Evolutionary conservation across 2,797 vertebrate species (phyloP), one percentile per base, ranked within the genome.

Genomic region (Cuculus canorus): DNA sequence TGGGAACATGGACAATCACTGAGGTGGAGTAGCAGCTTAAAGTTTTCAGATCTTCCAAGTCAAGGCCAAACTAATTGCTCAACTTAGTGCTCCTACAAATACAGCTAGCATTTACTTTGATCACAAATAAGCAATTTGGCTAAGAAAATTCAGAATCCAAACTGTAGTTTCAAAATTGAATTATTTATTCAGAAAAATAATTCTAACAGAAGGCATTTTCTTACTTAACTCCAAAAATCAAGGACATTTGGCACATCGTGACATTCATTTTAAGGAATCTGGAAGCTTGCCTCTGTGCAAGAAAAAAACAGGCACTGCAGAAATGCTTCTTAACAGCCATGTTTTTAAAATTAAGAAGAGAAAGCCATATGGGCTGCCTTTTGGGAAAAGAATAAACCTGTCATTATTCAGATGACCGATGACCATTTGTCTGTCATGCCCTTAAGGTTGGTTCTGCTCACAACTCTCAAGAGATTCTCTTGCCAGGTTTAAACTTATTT

Each of bases 61-160:
- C 25, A 81, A 73, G 18, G 32, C 17, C 43, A 54, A 88, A 65
- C 16, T 43, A 28, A 48, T 61, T 21, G 43, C 32, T 50, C 9
- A 91, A 17, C 16, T 71, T 64, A 65, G 13, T 11, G 25, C 8
- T 73, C 35, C 30, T 32, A 68, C 14, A 84, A 80, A 83, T 43
- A 61, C 1, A 59, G 71, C 12, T 43, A 56, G 28, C 11, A 35
- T 32, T 71, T 86, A 57, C 47, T 81, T 72, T 66, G 18, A 61
- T 48, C 39, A 69, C 41, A 88, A 91, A 69, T 32, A n/a, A 61
- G 27, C 43, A 57, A 70, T 68, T 76, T 82, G 73, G 68, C 27
- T 48, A 68, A 57, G 68, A 82, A 94, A 78, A 80, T 41, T 59
- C 33, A 91, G 21, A 88, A 91, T 47, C 7, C 52, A 92, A 96